These are phyloP conservation scores for Streptopelia turtur DNA, from an alignment of 2,797 vertebrate genomes.

Conservation along the genomic window DNA sequence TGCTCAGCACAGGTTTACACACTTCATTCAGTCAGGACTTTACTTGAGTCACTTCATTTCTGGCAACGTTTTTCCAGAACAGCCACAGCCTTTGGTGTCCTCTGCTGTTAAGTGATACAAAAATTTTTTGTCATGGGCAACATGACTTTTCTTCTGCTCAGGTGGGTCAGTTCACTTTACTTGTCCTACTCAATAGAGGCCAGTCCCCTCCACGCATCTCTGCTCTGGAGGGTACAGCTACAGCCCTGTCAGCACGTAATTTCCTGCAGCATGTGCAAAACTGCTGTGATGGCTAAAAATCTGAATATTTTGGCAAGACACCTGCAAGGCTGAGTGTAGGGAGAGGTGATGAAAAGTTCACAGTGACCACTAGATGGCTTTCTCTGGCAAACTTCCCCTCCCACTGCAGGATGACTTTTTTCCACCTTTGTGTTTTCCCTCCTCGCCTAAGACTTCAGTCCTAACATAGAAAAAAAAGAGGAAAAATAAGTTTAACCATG, in stretches of 20 bases:
- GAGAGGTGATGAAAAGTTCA: neutral
- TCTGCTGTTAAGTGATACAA: neutral
- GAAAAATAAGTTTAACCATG: neutral
- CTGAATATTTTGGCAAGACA: neutral
- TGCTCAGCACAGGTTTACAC: neutral
- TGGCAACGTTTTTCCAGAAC: neutral
- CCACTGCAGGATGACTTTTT: neutral
- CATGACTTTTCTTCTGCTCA: neutral
- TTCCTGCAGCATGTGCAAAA: neutral
- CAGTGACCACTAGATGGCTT: constrained; percentile 51
- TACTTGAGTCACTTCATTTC: too few relatives aligned
- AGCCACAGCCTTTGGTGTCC: neutral
- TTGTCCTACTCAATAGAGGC: accelerated
- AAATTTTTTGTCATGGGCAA: accelerated
- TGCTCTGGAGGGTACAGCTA: neutral
- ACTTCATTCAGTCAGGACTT: neutral
- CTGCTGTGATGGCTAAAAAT: neutral
- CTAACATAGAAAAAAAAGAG: neutral
- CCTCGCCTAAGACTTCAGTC: neutral
- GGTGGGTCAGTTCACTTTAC: neutral
- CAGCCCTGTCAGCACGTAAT: accelerated
- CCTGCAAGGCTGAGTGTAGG: neutral
- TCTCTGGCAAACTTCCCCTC: neutral
- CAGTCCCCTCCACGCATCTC: neutral
- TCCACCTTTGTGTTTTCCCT: too few relatives aligned